Evolutionary conservation across 2,113 vertebrate species (phyloP), one percentile per base, ranked within the genome.

Genomic region (Macquaria australasica): DNA sequence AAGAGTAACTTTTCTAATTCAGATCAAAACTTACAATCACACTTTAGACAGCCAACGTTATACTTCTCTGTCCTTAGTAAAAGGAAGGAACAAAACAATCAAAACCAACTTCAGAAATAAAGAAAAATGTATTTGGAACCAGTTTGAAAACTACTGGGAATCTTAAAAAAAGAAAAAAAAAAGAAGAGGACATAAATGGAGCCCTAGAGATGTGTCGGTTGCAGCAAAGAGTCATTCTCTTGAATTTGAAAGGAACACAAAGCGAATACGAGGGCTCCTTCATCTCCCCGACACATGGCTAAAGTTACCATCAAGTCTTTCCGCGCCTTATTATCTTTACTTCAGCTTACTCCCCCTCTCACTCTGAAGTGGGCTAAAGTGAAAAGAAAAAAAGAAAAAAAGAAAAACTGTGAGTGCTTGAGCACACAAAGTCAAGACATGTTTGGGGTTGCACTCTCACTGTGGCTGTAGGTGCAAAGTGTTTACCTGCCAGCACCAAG

Each of bases 171-270:
- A 6, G 23, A 23, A 11, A 75, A 28, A 3, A 51, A 25, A 11
- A 8, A 37, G 39, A 31, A 56, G 21, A 50, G 23, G 20, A 70
- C 25, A 73, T 37, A 64, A 73, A 69, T n/a, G 11, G 8, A 86
- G 50, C 68, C 73, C 62, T 77, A 12, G 41, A 71, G 82, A 70
- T 60, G 63, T 72, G 59, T 71, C 20, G 39, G 56, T 25, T 63
- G 56, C 56, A 41, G 45, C 55, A 56, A 25, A 83, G 53, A 73
- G 67, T 9, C 12, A 41, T 76, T 59, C 58, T 77, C 58, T 63
- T 73, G 68, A 74, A 83, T 83, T 59, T 79, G 55, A 75, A 62
- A 78, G 67, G 16, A 78, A 74, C 23, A 4, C n/a, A 81, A 81
- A 78, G 62, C 0, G 7, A 18, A 50, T 55, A 56, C 18, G 39